phyloP scores from a whole-genome alignment of 2,113 vertebrate species.

The Actenoides hombroni region DNA sequence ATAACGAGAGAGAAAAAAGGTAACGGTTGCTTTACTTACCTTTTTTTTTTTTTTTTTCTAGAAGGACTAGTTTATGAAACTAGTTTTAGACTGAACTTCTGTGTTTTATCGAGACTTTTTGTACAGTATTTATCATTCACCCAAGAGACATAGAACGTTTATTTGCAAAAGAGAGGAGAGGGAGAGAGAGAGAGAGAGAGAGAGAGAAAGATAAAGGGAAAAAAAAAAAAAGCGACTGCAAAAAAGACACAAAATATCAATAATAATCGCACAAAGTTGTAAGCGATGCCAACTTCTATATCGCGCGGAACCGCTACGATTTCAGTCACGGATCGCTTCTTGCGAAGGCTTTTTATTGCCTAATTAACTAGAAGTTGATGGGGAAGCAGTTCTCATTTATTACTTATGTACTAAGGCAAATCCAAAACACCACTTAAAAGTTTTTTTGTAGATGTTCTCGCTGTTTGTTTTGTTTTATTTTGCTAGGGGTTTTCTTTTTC shows the following conservation, averaged over 20 bases:
- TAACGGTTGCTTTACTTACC: constrained; percentile 75
- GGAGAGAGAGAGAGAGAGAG: background rate
- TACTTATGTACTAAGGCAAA: constrained; percentile 54
- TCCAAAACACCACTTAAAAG: constrained; percentile 40
- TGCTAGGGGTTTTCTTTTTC: background rate
- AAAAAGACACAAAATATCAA: background rate
- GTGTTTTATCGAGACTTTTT: constrained; percentile 81
- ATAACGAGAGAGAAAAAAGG: constrained; percentile 72
- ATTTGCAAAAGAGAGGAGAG: constrained; percentile 48
- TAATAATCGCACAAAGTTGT: constrained; percentile 17
- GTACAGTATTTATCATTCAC: constrained; percentile 85
- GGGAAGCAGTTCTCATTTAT: constrained; percentile 49
- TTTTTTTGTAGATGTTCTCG: constrained; percentile 29
- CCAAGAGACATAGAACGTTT: constrained; percentile 55
- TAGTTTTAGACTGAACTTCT: constrained; percentile 67
- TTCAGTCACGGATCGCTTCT: constrained; percentile 27
- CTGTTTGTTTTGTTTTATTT: background rate
- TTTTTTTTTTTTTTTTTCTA: constrained; percentile 67
- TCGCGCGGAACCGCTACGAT: constrained; percentile 15
- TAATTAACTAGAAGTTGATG: constrained; percentile 43
- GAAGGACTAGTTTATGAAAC: constrained; percentile 71
- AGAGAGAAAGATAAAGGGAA: background rate
- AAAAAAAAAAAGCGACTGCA: background rate
- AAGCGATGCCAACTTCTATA: constrained; percentile 78
- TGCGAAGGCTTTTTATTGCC: constrained; percentile 22